These are phyloP conservation scores for Phalacrocorax aristotelis DNA, from an alignment of 2,113 vertebrate genomes.

Conservation along the genomic window DNA sequence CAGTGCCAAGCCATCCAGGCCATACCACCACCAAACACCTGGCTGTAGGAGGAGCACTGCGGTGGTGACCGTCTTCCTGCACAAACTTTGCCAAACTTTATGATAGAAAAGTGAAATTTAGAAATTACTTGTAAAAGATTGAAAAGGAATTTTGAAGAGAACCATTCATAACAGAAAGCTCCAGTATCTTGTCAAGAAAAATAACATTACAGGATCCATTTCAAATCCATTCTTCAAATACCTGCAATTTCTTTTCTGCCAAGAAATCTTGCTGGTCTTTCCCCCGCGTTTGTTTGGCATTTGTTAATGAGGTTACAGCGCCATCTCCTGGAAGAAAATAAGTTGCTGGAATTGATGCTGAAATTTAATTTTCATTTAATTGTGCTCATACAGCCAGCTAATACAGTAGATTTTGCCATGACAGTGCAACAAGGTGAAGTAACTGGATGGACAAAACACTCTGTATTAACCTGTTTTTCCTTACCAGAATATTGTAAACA, in stretches of 20 bases:
- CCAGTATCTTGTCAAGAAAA: not conserved
- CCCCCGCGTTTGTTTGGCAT: not conserved
- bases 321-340: conserved; percentile 73
- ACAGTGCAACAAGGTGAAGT: not conserved
- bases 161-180: not conserved
- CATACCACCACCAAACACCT: not conserved
- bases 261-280: not conserved
- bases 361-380: not conserved
- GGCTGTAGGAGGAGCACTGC: not conserved
- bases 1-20: not conserved
- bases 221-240: not conserved
- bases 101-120: rapidly evolving
- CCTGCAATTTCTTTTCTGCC: rapidly evolving
- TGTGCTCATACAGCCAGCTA: not conserved
- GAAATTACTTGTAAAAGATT: not conserved
- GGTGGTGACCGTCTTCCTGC: not conserved
- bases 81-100: not conserved
- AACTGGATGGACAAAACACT: not conserved
- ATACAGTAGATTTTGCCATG: not conserved
- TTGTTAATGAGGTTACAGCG: conserved; percentile 47
- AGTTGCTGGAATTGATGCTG: not conserved
- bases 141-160: not conserved
- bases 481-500: not conserved
- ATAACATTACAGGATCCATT: not conserved
- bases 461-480: not conserved